Base-by-base conservation (phyloP, 2,797 vertebrate species). In the Phrynocephalus guinanensis region DNA sequence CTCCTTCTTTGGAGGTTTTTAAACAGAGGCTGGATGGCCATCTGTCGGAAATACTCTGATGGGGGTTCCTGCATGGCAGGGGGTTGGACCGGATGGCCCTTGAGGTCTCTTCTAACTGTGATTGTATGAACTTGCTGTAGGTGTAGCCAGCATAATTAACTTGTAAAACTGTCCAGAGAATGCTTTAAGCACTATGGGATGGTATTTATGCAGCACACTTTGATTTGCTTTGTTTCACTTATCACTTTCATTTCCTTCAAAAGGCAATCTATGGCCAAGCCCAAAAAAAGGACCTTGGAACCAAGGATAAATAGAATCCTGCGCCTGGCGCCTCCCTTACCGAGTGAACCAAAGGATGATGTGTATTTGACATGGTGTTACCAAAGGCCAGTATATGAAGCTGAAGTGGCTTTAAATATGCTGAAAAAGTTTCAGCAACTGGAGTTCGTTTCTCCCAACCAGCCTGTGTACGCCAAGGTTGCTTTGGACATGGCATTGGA, bases 401-500 rank as follows among this genome's bases (percentile, higher is more conserved):
- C 94, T 0, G 92, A 93, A 0, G 95, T 96, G 28, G 98, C 98
- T 44, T 73, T 99, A 80, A 93, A 96, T 20, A 95, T 98, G 97
- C 96, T 99, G 38, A 99, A 98, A 95, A 97, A 86, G 1, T 98
- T 96, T 91, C 98, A 98, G 91, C 20, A 87, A 67, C 91, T 99
- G 92, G 98, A 99, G 83, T 98, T 98, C 91, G 98, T 98, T 0
- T 6, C 96, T 75, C 96, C 92, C 70, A 90, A 93, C 15, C 98
- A 99, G 92, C 93, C 94, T 0, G 92, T 99, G 24, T 98, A 96
- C 84, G 87, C 98, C 8, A 97, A 98, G 0, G 95, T 99, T 13
- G 97, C 86, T 88, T 95, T 99, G n/a, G 97, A 99, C 93, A 98
- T 98, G 98, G 94, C 96, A 0, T 95, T 98, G 82, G 97, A 98